These are phyloP conservation scores for Xanthia togata DNA, from an alignment of 2,888 invertebrate species.

Conservation along the genomic window DNA sequence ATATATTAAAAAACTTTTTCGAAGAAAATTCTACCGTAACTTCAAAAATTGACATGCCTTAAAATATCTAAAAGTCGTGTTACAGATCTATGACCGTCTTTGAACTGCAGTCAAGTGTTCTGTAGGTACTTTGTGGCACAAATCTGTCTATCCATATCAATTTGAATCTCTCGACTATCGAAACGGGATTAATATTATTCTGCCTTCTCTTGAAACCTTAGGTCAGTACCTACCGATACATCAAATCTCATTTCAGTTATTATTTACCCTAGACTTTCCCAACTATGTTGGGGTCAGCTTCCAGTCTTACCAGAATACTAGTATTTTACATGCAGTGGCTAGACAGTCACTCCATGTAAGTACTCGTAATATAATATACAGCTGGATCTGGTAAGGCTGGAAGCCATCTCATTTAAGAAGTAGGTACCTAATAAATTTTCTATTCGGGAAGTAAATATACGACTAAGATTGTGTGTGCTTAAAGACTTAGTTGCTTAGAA, in stretches of 20 bases:
- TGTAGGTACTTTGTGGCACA: neutral
- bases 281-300: neutral
- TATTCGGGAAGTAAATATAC: neutral
- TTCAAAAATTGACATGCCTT: neutral
- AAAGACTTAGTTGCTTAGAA: neutral
- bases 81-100: neutral
- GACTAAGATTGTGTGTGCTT: neutral
- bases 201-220: neutral
- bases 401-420: neutral
- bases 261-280: neutral
- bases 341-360: too few relatives aligned
- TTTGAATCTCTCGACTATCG: neutral
- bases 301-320: neutral
- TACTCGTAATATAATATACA: neutral
- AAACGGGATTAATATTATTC: constrained; percentile 12
- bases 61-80: neutral
- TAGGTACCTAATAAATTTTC: neutral
- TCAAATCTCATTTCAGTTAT: constrained; percentile 1
- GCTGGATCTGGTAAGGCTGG: neutral
- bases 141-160: constrained; percentile 28
- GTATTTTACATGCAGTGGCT: neutral
- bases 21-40: too few relatives aligned
- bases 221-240: neutral
- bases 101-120: constrained; percentile 7
- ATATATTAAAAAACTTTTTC: neutral